These are phyloP conservation scores for Lymantria monacha DNA, from an alignment of 2,888 invertebrate species.

Conservation along the genomic window DNA sequence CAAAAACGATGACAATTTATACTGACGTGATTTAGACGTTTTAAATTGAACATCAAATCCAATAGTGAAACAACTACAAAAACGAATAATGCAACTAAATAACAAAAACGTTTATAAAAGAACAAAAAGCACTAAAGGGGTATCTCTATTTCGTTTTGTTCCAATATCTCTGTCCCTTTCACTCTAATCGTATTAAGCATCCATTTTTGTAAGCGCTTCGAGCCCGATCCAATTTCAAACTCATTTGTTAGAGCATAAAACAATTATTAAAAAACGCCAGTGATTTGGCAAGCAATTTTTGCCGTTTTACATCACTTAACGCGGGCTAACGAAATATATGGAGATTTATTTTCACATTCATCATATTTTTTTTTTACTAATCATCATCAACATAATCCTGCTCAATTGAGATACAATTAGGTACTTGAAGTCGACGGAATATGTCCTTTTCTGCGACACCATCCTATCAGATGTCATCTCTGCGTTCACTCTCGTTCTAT, in stretches of 20 bases:
- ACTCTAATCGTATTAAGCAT: constrained; percentile 85
- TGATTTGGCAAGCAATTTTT: constrained; percentile 75
- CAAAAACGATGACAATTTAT: constrained; percentile 22
- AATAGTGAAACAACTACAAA: constrained; percentile 44
- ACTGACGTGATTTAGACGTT: constrained; percentile 22
- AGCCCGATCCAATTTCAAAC: constrained; percentile 86
- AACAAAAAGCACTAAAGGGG: constrained; percentile 38
- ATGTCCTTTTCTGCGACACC: too few relatives aligned
- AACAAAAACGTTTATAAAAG: constrained; percentile 49
- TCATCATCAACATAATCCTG: too few relatives aligned
- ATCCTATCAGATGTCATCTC: too few relatives aligned
- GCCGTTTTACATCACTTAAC: constrained; percentile 70
- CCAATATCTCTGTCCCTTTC: constrained; percentile 58
- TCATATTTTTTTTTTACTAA: too few relatives aligned
- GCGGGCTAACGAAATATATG: constrained; percentile 26
- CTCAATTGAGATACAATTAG: too few relatives aligned
- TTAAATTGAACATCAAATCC: constrained; percentile 47
- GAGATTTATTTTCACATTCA: constrained; percentile 8
- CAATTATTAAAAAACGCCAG: constrained; percentile 81
- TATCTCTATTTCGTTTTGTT: constrained; percentile 34
- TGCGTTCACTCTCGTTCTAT: too few relatives aligned
- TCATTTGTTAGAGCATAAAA: constrained; percentile 84
- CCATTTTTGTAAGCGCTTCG: constrained; percentile 84
- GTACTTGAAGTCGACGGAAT: too few relatives aligned
- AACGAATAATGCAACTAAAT: constrained; percentile 46